Conservation (phyloP, 2,888 invertebrate species). For the Pristionchus exspectatus region DNA sequence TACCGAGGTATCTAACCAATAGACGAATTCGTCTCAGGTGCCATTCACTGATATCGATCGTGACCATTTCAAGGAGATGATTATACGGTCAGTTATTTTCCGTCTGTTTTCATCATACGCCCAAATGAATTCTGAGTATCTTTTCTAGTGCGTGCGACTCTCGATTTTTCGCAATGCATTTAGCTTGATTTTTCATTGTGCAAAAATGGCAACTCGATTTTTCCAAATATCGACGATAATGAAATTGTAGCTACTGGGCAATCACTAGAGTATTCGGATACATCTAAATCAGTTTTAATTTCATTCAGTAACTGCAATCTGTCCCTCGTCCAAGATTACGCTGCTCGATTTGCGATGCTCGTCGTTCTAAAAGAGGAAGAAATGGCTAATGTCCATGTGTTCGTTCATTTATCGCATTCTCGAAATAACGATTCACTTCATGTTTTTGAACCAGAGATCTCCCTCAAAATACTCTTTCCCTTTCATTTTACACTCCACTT, state of each 20-base stretch:
- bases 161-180: background rate
- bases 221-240: too few species aligned
- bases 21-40: background rate
- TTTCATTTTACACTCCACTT: too few species aligned
- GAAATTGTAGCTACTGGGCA: too few species aligned
- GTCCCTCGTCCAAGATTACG: slow-evolving; percentile 31
- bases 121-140: background rate
- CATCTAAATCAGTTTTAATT: background rate
- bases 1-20: too few species aligned
- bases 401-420: too few species aligned
- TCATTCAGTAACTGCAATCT: slow-evolving; percentile 34
- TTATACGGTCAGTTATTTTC: background rate
- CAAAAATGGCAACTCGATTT: background rate
- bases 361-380: slow-evolving; percentile 42
- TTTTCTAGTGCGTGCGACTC: background rate
- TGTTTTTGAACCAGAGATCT: too few species aligned
- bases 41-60: background rate
- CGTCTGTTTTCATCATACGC: background rate
- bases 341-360: background rate
- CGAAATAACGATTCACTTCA: too few species aligned
- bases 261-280: too few species aligned
- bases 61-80: slow-evolving; percentile 19
- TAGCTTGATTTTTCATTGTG: background rate
- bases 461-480: too few species aligned
- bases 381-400: slow-evolving; percentile 27